These are phyloP conservation scores for Psittacula cyanocephala DNA, from an alignment of 2,113 vertebrate genomes.

Conservation along the genomic window DNA sequence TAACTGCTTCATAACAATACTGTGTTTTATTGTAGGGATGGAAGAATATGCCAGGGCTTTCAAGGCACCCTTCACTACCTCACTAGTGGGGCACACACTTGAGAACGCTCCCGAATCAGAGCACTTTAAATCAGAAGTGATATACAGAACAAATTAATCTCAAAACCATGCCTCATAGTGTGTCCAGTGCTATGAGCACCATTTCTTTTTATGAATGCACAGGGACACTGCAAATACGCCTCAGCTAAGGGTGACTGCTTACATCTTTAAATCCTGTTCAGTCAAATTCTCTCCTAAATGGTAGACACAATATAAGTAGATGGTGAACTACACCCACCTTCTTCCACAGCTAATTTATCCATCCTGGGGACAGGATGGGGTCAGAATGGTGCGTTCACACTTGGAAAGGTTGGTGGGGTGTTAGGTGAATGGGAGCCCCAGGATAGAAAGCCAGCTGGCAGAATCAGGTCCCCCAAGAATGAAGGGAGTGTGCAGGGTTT, in stretches of 20 bases:
- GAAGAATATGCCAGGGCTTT: neutral
- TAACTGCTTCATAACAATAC: neutral
- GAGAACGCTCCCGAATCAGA: neutral
- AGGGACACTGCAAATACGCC: neutral
- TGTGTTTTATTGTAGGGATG: neutral
- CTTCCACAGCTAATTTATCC: neutral
- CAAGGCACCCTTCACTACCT: neutral
- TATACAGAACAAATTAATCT: neutral
- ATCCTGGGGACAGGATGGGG: neutral
- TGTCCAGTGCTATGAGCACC: neutral
- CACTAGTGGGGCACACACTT: neutral
- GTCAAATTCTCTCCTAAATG: neutral
- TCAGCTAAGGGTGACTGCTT: neutral
- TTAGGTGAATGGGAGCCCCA: neutral
- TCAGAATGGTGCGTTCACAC: neutral
- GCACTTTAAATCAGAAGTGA: neutral
- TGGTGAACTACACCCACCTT: neutral
- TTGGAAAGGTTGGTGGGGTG: neutral
- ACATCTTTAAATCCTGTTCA: neutral
- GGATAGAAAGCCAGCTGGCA: neutral
- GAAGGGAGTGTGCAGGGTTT: neutral
- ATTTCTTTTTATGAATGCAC: neutral
- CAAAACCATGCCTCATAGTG: neutral
- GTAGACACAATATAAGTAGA: neutral
- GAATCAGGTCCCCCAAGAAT: fast-evolving